Evolutionary conservation across 2,113 vertebrate species (phyloP).

Genomic region (Rhizomys pruinosus): DNA sequence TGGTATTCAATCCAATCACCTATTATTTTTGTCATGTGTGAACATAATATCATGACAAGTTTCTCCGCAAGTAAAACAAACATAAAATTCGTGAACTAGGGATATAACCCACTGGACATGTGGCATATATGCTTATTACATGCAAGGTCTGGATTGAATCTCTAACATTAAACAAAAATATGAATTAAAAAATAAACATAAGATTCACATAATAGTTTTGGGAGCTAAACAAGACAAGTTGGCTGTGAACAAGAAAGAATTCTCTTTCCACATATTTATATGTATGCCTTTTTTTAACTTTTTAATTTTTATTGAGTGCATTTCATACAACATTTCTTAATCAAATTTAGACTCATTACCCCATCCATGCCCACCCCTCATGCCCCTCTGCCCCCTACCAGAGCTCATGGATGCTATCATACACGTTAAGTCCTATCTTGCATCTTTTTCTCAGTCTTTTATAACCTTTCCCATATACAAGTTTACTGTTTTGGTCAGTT

Average conservation of each 20-base stretch:
- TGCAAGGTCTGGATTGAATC: neutral
- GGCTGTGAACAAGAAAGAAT: neutral
- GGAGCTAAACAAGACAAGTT: neutral
- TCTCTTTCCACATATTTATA: conserved; percentile 5
- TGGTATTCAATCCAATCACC: neutral
- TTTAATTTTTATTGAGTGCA: too few species aligned
- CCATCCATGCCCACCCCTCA: too few species aligned
- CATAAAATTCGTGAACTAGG: neutral
- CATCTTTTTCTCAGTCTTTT: too few species aligned
- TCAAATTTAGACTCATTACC: too few species aligned
- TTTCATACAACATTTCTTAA: too few species aligned
- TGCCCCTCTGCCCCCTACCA: too few species aligned
- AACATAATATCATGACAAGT: conserved; percentile 32
- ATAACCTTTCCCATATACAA: too few species aligned
- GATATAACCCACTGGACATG: neutral
- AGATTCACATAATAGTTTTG: neutral
- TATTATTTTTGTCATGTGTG: conserved; percentile 17
- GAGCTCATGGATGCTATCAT: too few species aligned
- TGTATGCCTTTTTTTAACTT: neutral
- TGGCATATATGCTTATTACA: too few species aligned
- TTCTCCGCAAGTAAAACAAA: conserved; percentile 46
- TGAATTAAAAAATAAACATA: neutral
- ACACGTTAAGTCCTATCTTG: too few species aligned
- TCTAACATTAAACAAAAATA: neutral
- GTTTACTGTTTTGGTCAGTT: too few species aligned